Evolutionary conservation across 2,888 invertebrate species (phyloP).

Genomic region (Siphonodentalium dalli): DNA sequence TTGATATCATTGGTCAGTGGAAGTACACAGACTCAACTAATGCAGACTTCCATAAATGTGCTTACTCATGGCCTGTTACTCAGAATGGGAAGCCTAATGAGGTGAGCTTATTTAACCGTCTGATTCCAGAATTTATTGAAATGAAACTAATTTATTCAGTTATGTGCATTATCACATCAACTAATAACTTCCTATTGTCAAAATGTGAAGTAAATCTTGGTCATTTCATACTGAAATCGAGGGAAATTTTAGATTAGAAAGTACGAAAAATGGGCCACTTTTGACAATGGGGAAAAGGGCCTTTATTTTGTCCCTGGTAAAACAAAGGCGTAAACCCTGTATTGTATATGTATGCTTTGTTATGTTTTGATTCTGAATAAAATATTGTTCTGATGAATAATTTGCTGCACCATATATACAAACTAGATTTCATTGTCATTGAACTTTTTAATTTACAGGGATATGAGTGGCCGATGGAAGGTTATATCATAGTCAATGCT

Average conservation of each 20-base stretch:
- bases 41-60: constrained; percentile 63
- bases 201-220: too few species aligned
- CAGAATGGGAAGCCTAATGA: constrained; percentile 56
- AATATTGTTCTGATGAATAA: neutral
- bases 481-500: constrained; percentile 60
- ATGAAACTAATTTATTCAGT: neutral
- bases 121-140: too few species aligned
- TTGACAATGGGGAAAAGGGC: too few species aligned
- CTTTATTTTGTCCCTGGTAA: neutral
- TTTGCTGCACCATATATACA: neutral
- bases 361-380: neutral
- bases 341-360: neutral
- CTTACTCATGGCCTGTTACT: constrained; percentile 63
- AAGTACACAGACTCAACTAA: constrained; percentile 59
- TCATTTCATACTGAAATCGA: too few species aligned
- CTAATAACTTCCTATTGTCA: too few species aligned
- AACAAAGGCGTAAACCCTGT: neutral
- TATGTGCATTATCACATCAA: too few species aligned
- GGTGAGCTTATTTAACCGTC: too few species aligned
- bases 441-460: constrained; percentile 39
- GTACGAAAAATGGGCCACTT: too few species aligned
- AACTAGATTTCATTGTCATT: neutral
- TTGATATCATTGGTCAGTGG: constrained; percentile 65
- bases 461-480: constrained; percentile 66
- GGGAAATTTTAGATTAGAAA: too few species aligned